A percentile compares a stretch with the other conserved stretches of the same genome.
These are phyloP conservation scores for Nothobranchius kuhntae DNA, from an alignment of 2,113 vertebrate species.

Conservation along the genomic window DNA sequence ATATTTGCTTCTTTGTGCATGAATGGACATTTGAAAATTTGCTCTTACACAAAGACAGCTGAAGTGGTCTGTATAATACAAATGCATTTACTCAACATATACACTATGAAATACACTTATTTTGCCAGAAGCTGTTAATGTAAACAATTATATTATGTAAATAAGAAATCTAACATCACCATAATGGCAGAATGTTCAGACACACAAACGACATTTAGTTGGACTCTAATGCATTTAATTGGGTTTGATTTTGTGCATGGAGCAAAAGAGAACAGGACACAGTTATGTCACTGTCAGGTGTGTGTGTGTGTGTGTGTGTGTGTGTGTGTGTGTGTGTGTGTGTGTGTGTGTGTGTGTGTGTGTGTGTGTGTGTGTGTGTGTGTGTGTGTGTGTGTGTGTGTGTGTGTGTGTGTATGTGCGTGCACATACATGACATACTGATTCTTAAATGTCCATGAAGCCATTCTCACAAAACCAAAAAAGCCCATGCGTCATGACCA, in stretches of 20 bases:
- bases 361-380: conserved; percentile 10
- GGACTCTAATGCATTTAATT: conserved; percentile 31
- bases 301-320: too few species aligned
- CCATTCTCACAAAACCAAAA: conserved; percentile 49
- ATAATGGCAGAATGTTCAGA: conserved; percentile 13
- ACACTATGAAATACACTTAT: background rate
- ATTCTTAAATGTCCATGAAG: conserved; percentile 65
- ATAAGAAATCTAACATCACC: conserved; percentile 31
- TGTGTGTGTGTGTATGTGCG: too few species aligned
- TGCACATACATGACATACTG: conserved; percentile 49
- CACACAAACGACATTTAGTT: conserved; percentile 12
- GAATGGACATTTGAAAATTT: conserved; percentile 19
- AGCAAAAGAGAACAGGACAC: conserved; percentile 19
- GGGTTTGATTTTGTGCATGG: conserved; percentile 27
- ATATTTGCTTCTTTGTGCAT: conserved; percentile 16
- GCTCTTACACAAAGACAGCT: background rate
- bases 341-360: background rate
- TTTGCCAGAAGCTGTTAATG: background rate
- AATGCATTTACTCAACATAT: background rate
- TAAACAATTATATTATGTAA: conserved; percentile 44
- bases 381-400: too few species aligned
- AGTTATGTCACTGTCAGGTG: conserved; percentile 10
- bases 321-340: too few species aligned
- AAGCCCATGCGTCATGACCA: conserved; percentile 38
- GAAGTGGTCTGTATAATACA: background rate